phyloP scores from a whole-genome alignment of 2,113 vertebrate genomes.

The Brachypteracias leptosomus region DNA sequence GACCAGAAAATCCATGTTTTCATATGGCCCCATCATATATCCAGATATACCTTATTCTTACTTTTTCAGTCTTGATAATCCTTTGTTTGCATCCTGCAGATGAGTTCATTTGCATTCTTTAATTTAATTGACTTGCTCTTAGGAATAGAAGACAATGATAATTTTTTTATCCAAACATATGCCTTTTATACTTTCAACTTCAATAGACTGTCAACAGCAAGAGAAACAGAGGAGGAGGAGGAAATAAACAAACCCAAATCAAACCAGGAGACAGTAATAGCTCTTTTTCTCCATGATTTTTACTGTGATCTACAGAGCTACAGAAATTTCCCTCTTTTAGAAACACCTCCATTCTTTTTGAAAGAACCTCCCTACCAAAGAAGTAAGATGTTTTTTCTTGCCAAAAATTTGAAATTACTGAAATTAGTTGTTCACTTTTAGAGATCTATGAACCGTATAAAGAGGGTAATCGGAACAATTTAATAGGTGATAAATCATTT shows the following conservation, averaged over 20 bases:
- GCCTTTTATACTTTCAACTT: not conserved
- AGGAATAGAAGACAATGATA: not conserved
- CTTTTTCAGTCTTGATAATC: not conserved
- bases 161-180: not conserved
- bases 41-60: not conserved
- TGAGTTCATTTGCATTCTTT: slow-evolving; percentile 8
- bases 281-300: not conserved
- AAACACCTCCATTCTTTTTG: not conserved
- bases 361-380: not conserved
- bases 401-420: not conserved
- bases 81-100: not conserved
- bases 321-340: not conserved
- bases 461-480: not conserved
- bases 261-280: not conserved
- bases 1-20: not conserved
- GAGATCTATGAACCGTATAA: not conserved
- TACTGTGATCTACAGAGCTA: not conserved
- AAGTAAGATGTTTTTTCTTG: not conserved
- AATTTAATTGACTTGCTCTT: not conserved
- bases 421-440: not conserved
- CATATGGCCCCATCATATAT: not conserved
- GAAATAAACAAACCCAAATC: not conserved
- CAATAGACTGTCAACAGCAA: not conserved
- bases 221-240: not conserved
- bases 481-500: not conserved